These are phyloP conservation scores for Stictocephala bisonia DNA, from an alignment of 2,888 invertebrate species.

Conservation along the genomic window DNA sequence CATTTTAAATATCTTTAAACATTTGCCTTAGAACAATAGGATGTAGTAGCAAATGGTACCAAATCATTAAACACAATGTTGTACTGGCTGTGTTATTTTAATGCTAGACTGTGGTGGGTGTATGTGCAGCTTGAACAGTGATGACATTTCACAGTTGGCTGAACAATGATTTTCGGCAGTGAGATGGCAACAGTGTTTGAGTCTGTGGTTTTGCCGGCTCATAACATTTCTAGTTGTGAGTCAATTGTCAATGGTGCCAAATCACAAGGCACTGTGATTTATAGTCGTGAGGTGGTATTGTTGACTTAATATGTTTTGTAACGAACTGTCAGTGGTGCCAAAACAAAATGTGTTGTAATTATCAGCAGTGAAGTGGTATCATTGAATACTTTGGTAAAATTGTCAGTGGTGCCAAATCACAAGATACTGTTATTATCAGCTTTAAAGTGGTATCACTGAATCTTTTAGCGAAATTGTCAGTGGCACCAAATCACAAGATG, in stretches of 20 bases:
- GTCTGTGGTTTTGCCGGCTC: no score
- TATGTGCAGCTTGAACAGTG: no score
- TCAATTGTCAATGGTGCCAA: background rate
- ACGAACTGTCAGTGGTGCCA: no score
- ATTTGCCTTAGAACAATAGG: no score
- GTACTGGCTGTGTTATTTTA: conserved; percentile 26
- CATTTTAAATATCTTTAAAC: no score
- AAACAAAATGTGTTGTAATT: no score
- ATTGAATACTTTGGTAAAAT: no score
- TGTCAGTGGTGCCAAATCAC: conserved; percentile 1
- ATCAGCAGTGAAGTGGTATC: no score
- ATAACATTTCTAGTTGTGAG: no score
- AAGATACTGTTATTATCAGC: background rate
- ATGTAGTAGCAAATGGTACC: no score
- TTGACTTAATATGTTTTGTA: conserved; percentile 1
- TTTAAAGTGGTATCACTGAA: background rate
- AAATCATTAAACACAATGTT: background rate
- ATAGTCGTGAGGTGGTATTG: background rate
- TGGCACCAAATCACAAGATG: conserved; percentile 1
- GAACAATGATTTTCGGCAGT: conserved; percentile 5
- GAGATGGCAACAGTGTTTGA: background rate
- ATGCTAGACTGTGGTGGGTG: background rate
- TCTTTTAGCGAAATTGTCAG: background rate
- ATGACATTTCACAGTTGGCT: conserved; percentile 5
- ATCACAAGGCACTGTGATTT: background rate